These are phyloP conservation scores for Choloepus hoffmanni DNA, from an alignment of 2,113 vertebrate genomes.

Conservation along the genomic window DNA sequence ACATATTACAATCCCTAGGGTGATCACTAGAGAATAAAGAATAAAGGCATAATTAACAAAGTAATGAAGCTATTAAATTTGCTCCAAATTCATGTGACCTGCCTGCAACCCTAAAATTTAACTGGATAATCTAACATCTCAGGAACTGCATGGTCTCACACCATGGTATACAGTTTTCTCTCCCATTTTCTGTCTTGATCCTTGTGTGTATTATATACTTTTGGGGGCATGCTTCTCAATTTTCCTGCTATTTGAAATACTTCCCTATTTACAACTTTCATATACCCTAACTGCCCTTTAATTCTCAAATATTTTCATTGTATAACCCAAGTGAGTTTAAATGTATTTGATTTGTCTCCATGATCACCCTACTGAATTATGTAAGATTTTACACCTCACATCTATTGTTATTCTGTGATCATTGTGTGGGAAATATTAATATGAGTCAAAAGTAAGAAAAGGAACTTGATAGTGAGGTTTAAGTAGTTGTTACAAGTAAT, in stretches of 20 bases:
- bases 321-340: not conserved
- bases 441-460: not conserved
- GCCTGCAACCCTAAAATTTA: not conserved
- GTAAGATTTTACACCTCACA: not conserved
- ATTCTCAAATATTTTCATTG: not conserved
- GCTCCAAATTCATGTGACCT: not conserved
- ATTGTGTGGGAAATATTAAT: not conserved
- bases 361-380: not conserved
- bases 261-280: not conserved
- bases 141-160: not conserved
- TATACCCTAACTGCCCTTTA: not conserved
- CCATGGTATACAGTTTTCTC: not conserved
- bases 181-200: not conserved
- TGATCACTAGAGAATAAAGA: not conserved
- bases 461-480: not conserved
- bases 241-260: not conserved
- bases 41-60: not conserved
- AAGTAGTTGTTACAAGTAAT: not conserved
- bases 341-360: not conserved
- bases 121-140: accelerated
- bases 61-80: not conserved
- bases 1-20: not conserved
- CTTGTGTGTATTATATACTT: not conserved
- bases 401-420: not conserved
- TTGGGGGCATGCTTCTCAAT: accelerated